A percentile compares a stretch with the other conserved stretches of the same genome.
Evolutionary conservation across 2,113 vertebrate genomes (phyloP).

Genomic region (Castor canadensis): DNA sequence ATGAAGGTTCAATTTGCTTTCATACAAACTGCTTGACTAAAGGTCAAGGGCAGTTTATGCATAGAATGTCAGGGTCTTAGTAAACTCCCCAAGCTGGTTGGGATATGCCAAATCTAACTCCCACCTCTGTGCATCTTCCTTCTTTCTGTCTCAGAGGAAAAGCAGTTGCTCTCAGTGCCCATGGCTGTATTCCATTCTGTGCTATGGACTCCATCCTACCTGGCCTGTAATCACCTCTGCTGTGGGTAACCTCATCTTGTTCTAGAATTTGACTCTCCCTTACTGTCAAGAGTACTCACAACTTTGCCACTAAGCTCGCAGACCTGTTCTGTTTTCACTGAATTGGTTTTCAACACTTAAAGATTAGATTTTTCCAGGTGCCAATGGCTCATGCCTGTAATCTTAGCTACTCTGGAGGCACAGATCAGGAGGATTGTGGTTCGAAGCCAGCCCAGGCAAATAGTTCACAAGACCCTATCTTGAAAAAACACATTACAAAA

Average conservation of each 20-base stretch:
- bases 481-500: too few species aligned
- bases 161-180: not conserved
- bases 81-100: not conserved
- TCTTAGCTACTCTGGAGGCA: too few species aligned
- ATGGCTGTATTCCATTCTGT: not conserved
- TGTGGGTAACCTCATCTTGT: not conserved
- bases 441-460: too few species aligned
- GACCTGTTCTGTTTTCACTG: not conserved
- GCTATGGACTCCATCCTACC: too few species aligned
- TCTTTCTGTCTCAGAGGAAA: not conserved
- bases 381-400: too few species aligned
- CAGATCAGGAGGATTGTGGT: too few species aligned
- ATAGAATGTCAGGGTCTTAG: not conserved
- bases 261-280: not conserved
- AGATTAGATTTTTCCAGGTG: not conserved
- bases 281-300: not conserved
- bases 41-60: not conserved
- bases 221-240: not conserved
- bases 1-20: not conserved
- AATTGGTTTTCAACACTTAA: not conserved
- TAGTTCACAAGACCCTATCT: too few species aligned
- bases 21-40: not conserved
- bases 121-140: not conserved
- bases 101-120: not conserved
- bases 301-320: not conserved